A percentile compares a stretch with the other conserved stretches of the same genome.
Conservation (phyloP, 2,113 vertebrate species). For the Gambusia affinis region DNA sequence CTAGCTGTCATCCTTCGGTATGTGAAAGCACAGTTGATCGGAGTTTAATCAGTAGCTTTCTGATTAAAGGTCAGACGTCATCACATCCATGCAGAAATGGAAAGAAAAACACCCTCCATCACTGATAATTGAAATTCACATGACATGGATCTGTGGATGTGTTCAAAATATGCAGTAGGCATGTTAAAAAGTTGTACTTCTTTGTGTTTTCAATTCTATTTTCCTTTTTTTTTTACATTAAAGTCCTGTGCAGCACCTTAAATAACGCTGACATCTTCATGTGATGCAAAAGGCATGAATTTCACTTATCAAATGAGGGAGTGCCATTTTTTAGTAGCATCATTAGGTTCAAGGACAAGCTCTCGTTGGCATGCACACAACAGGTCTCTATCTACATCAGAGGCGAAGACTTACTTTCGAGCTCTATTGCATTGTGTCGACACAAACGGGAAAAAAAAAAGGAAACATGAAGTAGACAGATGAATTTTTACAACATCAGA, state of each 20-base stretch:
- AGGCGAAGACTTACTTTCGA: slow-evolving; percentile 99
- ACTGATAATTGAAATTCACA: slow-evolving; percentile 85
- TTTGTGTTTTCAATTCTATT: slow-evolving; percentile 29
- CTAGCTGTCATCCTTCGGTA: slow-evolving; percentile 78
- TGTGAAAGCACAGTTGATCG: slow-evolving; percentile 78
- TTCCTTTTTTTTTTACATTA: background rate
- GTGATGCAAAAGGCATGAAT: slow-evolving; percentile 79
- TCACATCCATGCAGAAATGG: slow-evolving; percentile 85
- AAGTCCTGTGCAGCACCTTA: slow-evolving; percentile 12
- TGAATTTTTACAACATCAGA: slow-evolving; percentile 82
- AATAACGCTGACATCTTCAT: background rate
- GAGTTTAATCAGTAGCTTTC: slow-evolving; percentile 82
- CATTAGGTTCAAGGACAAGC: slow-evolving; percentile 89
- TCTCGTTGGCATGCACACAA: slow-evolving; percentile 95
- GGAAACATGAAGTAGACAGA: slow-evolving; percentile 85
- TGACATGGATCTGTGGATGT: slow-evolving; percentile 27
- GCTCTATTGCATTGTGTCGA: slow-evolving; percentile 99
- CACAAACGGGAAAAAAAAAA: slow-evolving; percentile 91
- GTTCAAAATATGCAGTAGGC: slow-evolving; percentile 32
- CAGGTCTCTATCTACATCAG: slow-evolving; percentile 81
- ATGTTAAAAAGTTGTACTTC: slow-evolving; percentile 23
- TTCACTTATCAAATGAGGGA: slow-evolving; percentile 99
- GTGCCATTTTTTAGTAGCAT: slow-evolving; percentile 87
- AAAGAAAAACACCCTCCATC: slow-evolving; percentile 81
- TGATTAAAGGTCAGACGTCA: slow-evolving; percentile 83